Evolutionary conservation across 2,113 vertebrate genomes (phyloP).

Genomic region (Python bivittatus): DNA sequence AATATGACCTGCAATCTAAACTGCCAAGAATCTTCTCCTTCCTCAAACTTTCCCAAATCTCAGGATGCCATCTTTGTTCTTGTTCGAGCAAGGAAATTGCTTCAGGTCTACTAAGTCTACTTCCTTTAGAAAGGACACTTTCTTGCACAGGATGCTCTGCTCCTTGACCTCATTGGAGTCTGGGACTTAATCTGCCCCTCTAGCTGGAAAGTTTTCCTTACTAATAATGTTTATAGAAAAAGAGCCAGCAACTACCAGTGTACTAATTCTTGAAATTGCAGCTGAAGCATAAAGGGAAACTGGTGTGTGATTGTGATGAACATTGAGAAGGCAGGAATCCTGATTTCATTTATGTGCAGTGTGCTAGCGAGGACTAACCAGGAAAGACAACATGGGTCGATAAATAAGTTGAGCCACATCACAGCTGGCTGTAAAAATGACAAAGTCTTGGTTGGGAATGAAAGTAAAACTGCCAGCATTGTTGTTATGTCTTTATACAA

Average conservation of each 20-base stretch:
- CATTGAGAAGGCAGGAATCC: background rate
- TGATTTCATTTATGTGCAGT: background rate
- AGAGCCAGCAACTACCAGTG: background rate
- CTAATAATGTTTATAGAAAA: background rate
- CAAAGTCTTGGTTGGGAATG: background rate
- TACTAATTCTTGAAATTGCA: background rate
- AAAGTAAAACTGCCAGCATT: background rate
- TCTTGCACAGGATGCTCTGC: background rate
- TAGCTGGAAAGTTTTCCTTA: background rate
- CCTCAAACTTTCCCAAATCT: background rate
- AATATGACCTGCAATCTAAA: background rate
- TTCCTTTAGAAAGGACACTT: background rate
- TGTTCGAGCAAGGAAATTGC: background rate
- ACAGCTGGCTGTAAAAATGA: background rate
- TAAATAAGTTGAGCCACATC: too few relatives aligned
- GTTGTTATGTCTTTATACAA: background rate
- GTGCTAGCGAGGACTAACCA: background rate
- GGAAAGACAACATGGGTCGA: background rate
- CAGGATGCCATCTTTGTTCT: background rate
- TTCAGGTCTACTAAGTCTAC: background rate
- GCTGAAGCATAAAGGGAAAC: background rate
- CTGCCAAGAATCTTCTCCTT: background rate
- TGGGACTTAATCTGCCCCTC: background rate
- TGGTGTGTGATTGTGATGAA: background rate
- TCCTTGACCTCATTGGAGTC: background rate